phyloP scores from a whole-genome alignment of 1,140 invertebrate genomes.

The Meteorus sp. region DNA sequence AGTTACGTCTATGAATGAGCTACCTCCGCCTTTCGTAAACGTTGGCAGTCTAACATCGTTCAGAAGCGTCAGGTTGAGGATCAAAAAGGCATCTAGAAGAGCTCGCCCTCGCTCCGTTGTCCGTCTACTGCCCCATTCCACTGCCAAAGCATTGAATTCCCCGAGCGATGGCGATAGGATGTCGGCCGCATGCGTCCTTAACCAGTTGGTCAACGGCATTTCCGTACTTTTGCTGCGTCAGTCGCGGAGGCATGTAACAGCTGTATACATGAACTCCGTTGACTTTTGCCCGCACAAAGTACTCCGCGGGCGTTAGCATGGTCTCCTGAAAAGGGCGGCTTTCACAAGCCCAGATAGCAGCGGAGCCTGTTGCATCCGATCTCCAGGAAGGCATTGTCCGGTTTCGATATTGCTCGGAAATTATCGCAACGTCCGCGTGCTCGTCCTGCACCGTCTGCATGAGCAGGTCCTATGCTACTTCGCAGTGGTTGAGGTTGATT shows the following conservation, averaged over 20 bases:
- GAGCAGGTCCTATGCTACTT: slow-evolving; percentile 12
- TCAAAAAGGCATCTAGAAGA: slow-evolving; percentile 1
- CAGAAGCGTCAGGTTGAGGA: background rate
- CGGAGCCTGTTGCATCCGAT: background rate
- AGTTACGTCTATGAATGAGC: slow-evolving; percentile 7
- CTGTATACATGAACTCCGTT: too few species aligned
- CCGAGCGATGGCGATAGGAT: background rate
- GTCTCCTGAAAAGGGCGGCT: background rate
- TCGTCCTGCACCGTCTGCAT: slow-evolving; percentile 3
- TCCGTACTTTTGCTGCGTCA: too few species aligned
- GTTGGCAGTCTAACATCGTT: background rate
- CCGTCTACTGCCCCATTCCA: too few species aligned
- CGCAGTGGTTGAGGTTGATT: slow-evolving; percentile 16
- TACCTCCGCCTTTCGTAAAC: slow-evolving; percentile 1
- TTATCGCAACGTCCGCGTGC: background rate
- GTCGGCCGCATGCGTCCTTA: too few species aligned
- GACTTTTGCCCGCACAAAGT: too few species aligned
- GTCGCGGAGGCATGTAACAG: too few species aligned
- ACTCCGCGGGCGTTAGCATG: too few species aligned
- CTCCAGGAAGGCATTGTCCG: background rate
- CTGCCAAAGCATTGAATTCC: background rate
- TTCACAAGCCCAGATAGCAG: slow-evolving; percentile 11
- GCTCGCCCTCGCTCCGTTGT: slow-evolving; percentile 1
- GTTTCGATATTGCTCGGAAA: background rate
- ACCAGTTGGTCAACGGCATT: too few species aligned